Base-by-base conservation (phyloP, 2,888 invertebrate species). In the Melieria picta region DNA sequence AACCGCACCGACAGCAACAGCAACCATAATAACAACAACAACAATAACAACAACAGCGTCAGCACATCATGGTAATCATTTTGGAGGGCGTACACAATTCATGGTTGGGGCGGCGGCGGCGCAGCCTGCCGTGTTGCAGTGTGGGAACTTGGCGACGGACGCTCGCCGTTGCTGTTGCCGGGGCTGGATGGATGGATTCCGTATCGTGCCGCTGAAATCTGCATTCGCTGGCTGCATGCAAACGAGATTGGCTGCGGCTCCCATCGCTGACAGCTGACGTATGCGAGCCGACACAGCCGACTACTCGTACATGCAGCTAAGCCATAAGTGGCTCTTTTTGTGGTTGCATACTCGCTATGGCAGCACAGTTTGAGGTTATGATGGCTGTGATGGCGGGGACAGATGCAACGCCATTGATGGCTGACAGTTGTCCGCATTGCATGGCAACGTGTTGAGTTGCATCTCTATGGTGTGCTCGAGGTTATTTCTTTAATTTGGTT, bases 371-470 rank as follows among this genome's bases (percentile, higher is more conserved):
- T 11, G 11, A n/a, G 52, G 11, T 52, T 11, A n/a, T 52, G 52
- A 5, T 52, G 13, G 52, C 13, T 13, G 52, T 52, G 52, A 11
- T 52, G 52, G 4, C 11, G 6, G 11, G 11, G 13, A n/a, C 11
- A 52, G 13, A 5, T 52, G 52, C 52, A 52, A 52, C 52, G 52
- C 52, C 52, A 52, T 52, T 11, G 13, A 52, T n/a, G 13, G 11
- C 52, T 52, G 52, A 52, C 52, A 52, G 52, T 52, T 52, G 52
- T 52, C 52, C 11, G 52, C 52, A 52, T 52, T 52, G 30, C 30
- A 30, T 30, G 30, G 30, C 30, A 30, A 30, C 30, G 30, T 30
- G 30, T 30, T 30, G 30, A 30, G 30, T 30, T 30, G 30, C 30
- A 30, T 30, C 30, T 52, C 13, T 52, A 52, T 52, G 52, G 52